Percentiles rank a stretch among this genome's conserved stretches.
These are phyloP conservation scores for Brachirus orientalis DNA, from an alignment of 2,113 vertebrate genomes.

Conservation along the genomic window DNA sequence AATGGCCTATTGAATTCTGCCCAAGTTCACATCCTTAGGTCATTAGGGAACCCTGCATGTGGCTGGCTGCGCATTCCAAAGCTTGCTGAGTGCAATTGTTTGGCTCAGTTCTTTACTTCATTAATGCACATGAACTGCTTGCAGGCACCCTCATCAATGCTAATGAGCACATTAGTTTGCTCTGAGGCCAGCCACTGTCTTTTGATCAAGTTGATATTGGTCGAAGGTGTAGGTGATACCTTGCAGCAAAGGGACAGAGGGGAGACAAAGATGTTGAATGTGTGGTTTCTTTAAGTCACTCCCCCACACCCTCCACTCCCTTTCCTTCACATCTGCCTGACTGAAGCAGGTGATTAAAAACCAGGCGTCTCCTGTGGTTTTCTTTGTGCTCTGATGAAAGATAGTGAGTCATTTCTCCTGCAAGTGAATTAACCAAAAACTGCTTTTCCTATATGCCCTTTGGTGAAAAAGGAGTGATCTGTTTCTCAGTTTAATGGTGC, in stretches of 20 bases:
- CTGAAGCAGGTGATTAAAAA: conserved; percentile 52
- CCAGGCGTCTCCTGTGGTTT: conserved; percentile 8
- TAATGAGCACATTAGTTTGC: conserved; percentile 80
- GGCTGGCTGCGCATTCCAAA: conserved; percentile 68
- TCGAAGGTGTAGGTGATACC: conserved; percentile 52
- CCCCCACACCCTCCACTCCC: background rate
- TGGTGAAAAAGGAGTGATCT: conserved; percentile 39
- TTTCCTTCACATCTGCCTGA: conserved; percentile 12
- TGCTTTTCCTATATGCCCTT: conserved; percentile 40
- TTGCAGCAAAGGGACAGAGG: conserved; percentile 30
- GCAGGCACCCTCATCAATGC: conserved; percentile 72
- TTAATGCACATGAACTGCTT: conserved; percentile 79
- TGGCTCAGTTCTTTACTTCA: conserved; percentile 74
- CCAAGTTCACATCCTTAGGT: conserved; percentile 63
- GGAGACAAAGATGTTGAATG: conserved; percentile 32
- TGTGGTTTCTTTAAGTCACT: conserved; percentile 40
- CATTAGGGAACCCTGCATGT: conserved; percentile 70
- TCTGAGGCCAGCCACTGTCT: conserved; percentile 68
- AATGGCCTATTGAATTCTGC: conserved; percentile 64
- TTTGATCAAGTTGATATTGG: conserved; percentile 78
- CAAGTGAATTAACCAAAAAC: conserved; percentile 44
- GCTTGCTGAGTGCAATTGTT: conserved; percentile 63
- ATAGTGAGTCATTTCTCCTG: conserved; percentile 39
- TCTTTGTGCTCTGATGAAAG: conserved; percentile 29
- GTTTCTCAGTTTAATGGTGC: conserved; percentile 56